Conservation (phyloP, 1,140 invertebrate genomes). For the Andrena cerasifolii region DNA sequence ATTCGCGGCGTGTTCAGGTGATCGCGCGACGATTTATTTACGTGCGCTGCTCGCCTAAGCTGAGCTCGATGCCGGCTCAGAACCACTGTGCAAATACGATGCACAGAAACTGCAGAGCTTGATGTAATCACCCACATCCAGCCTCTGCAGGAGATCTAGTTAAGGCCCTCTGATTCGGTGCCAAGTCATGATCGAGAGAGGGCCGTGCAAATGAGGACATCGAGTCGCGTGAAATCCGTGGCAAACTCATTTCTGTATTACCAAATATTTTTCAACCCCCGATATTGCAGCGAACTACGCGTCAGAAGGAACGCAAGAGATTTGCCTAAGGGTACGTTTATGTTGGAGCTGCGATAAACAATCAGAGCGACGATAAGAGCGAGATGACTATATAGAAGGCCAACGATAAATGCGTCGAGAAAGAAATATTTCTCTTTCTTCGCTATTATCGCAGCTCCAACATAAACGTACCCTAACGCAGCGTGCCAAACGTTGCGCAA, state of each 20-base stretch:
- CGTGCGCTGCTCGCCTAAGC: slow-evolving; percentile 36
- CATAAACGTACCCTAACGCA: too few relatives aligned
- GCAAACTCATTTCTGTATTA: slow-evolving; percentile 1
- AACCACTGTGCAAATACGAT: slow-evolving; percentile 47
- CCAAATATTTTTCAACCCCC: background rate
- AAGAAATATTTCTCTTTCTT: too few relatives aligned
- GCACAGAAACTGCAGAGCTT: slow-evolving; percentile 33
- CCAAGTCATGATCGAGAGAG: slow-evolving; percentile 45
- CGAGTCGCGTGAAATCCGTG: background rate
- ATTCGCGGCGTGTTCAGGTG: background rate
- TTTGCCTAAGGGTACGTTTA: too few relatives aligned
- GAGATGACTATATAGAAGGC: too few relatives aligned
- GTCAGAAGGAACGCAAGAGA: background rate
- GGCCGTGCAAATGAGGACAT: background rate
- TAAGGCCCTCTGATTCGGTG: slow-evolving; percentile 53
- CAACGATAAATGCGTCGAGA: too few relatives aligned
- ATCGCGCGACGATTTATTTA: slow-evolving; percentile 53
- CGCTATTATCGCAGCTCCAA: too few relatives aligned
- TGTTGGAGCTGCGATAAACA: too few relatives aligned
- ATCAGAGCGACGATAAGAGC: too few relatives aligned
- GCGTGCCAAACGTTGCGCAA: too few relatives aligned
- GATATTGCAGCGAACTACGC: too few relatives aligned
- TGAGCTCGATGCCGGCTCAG: slow-evolving; percentile 15
- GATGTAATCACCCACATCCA: slow-evolving; percentile 55
- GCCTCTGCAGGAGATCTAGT: slow-evolving; percentile 47